Evolutionary conservation across 2,888 invertebrate genomes (phyloP), one percentile per base, ranked within the genome.

Genomic region (Peribatodes rhomboidaria): DNA sequence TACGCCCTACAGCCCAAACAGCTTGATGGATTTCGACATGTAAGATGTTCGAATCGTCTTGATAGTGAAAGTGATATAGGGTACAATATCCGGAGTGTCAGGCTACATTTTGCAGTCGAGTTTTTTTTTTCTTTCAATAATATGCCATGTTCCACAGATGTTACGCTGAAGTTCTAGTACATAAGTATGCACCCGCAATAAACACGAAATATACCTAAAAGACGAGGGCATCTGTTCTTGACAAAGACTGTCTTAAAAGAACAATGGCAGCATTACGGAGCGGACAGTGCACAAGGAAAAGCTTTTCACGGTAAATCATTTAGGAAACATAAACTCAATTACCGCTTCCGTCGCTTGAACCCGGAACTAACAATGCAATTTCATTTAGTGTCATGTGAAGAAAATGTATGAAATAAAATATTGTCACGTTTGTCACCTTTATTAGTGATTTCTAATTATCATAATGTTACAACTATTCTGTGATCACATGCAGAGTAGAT

Each of bases 281-380:
- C 14, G 33, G 37, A 20, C 55, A 55, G 39, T 47, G 39, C 54
- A 54, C 61, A 55, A 44, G 55, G 54, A 47, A 55, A 54, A 57
- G 44, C 59, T 44, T 42, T 41, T 42, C 31, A 27, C 41, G 20
- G 33, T 55, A 61, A 55, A 61, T 61, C 49, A 49, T 61, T 54
- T 61, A 54, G 33, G 55, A 49, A 61, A 49, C 54, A 54, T 61
- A 61, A 61, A 61, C 46, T 31, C 47, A 47, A 46, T 54, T 54
- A 53, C 39, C 31, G 47, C 54, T 18, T 16, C 37, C 16, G 52
- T 31, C 27, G 37, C 37, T 47, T 37, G 31, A 41, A 47, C 35
- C 14, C 8, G 14, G 3, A 27, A 31, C 41, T 39, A 54, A 53
- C 8, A 16, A 0, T 13, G 54, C 50, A 18, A 35, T 47, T 33